These are phyloP conservation scores for Lepidostoma basale DNA, from an alignment of 1,140 invertebrate genomes.

Conservation along the genomic window DNA sequence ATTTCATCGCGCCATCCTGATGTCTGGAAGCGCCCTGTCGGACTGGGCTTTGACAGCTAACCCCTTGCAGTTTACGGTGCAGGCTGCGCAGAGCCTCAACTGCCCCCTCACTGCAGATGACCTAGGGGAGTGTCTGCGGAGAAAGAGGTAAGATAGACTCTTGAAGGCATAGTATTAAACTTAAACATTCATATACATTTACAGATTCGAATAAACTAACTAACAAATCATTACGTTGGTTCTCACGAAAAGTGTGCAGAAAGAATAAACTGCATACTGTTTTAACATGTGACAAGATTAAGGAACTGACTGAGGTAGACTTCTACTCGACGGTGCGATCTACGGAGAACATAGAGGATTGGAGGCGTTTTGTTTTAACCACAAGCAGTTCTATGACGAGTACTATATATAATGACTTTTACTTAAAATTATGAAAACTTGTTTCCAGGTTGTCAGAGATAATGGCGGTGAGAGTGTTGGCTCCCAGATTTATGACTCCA, in stretches of 20 bases:
- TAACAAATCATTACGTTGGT: too few relatives aligned
- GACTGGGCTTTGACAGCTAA: constrained; percentile 87
- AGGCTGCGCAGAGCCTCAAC: constrained; percentile 80
- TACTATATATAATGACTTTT: neutral
- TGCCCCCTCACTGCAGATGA: constrained; percentile 69
- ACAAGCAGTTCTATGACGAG: neutral
- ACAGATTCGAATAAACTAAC: too few relatives aligned
- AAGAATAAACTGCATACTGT: too few relatives aligned
- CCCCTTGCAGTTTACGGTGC: constrained; percentile 77
- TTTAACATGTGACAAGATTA: constrained; percentile 39
- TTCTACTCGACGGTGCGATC: too few relatives aligned
- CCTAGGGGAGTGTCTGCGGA: constrained; percentile 68
- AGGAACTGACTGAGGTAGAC: too few relatives aligned
- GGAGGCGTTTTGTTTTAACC: too few relatives aligned
- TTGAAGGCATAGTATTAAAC: too few relatives aligned
- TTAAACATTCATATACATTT: too few relatives aligned
- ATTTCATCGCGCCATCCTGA: constrained; percentile 90
- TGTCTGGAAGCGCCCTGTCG: constrained; percentile 91
- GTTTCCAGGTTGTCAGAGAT: constrained; percentile 69
- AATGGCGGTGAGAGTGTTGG: constrained; percentile 68
- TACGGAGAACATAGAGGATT: too few relatives aligned
- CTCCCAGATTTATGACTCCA: constrained; percentile 70
- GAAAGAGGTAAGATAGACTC: constrained; percentile 58
- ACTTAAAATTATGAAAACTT: neutral
- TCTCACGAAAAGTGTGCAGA: too few relatives aligned